phyloP scores from a whole-genome alignment of 2,113 vertebrate species.

The Pseudopodoces humilis region DNA sequence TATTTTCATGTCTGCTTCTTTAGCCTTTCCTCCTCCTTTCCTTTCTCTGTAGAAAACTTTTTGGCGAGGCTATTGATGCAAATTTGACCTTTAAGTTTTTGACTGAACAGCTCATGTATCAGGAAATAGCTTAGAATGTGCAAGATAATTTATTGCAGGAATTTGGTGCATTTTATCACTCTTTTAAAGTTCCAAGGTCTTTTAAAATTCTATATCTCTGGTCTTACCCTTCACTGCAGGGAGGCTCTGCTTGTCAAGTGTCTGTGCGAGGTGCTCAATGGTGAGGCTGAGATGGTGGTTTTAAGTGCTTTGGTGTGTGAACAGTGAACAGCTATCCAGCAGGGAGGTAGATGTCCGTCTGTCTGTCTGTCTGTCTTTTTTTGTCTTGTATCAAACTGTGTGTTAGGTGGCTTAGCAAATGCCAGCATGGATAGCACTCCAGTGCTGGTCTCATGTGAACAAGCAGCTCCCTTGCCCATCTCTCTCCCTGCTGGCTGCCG shows the following conservation, averaged over 20 bases:
- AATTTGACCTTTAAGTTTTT: slow-evolving; percentile 66
- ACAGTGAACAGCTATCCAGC: background rate
- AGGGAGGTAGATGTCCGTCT: background rate
- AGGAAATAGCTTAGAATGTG: slow-evolving; percentile 41
- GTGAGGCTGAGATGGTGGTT: background rate
- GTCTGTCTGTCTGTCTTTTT: too few species aligned
- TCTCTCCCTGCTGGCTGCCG: background rate
- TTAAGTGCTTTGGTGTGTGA: background rate
- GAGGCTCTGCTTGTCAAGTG: background rate
- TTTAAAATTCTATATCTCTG: background rate
- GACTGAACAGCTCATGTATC: slow-evolving; percentile 38
- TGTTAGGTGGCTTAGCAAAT: background rate
- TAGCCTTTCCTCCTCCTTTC: background rate
- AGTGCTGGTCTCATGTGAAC: fast-evolving
- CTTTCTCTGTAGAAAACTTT: background rate
- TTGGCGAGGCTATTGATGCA: slow-evolving; percentile 44
- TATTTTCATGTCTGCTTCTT: background rate
- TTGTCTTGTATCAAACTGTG: background rate
- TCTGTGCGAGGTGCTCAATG: fast-evolving
- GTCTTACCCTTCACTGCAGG: background rate
- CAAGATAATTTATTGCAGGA: slow-evolving; percentile 45
- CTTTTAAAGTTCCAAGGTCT: background rate
- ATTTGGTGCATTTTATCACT: slow-evolving; percentile 13
- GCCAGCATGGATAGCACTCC: fast-evolving
- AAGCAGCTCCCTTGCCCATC: background rate